Conservation (phyloP, 2,888 invertebrate species). For the Hydroisotoma schaefferi region DNA sequence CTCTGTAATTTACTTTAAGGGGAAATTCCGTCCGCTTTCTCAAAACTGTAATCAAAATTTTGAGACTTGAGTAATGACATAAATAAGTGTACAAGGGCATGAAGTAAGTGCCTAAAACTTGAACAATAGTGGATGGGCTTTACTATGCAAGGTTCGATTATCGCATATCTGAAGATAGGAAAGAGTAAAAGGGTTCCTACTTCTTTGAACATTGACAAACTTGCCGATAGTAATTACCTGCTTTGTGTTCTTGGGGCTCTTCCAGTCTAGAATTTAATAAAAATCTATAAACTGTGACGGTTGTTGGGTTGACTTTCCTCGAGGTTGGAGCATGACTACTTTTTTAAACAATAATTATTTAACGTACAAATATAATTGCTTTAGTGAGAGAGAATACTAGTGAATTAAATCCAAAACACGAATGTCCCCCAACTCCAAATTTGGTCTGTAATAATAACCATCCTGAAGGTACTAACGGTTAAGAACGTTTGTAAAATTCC, state of each 20-base stretch:
- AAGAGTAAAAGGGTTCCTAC: too few species aligned
- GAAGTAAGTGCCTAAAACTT: too few species aligned
- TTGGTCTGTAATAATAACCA: background rate
- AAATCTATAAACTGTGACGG: background rate
- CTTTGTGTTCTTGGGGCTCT: too few species aligned
- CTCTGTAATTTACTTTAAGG: constrained; percentile 15
- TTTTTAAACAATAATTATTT: too few species aligned
- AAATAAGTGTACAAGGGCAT: background rate
- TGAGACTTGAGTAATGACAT: constrained; percentile 9
- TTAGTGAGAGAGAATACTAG: too few species aligned
- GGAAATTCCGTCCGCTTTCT: constrained; percentile 7
- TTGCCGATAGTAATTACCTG: constrained; percentile 19
- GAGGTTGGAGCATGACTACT: too few species aligned
- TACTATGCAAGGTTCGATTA: background rate
- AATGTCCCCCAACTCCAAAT: too few species aligned
- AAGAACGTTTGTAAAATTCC: background rate
- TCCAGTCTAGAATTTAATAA: background rate
- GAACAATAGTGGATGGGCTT: background rate
- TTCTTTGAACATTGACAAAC: constrained; percentile 14
- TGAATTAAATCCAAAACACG: too few species aligned
- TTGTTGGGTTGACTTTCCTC: too few species aligned
- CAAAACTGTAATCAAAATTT: constrained; percentile 20
- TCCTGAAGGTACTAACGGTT: background rate
- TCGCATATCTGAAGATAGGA: background rate
- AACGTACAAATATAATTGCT: too few species aligned